These are phyloP conservation scores for Taxidea taxus DNA, from an alignment of 2,113 vertebrate species.

Conservation along the genomic window DNA sequence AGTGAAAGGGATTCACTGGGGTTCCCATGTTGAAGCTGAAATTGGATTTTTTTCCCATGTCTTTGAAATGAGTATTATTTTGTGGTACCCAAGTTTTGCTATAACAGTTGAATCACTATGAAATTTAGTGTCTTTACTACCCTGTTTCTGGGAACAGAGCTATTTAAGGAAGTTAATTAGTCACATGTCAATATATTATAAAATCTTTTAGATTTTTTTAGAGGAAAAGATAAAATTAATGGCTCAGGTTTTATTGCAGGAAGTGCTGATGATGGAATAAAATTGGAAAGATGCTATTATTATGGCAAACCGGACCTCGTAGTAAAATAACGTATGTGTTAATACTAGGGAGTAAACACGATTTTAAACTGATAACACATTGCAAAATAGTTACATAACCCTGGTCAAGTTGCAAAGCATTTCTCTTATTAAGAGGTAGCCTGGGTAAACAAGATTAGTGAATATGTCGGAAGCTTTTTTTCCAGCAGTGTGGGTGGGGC, in stretches of 20 bases:
- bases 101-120: background rate
- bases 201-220: background rate
- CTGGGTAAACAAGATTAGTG: slow-evolving; percentile 34
- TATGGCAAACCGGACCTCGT: background rate
- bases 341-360: background rate
- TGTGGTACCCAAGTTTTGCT: slow-evolving; percentile 32
- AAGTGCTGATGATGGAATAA: background rate
- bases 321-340: background rate
- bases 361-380: background rate
- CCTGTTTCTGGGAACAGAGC: slow-evolving; percentile 15
- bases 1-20: background rate
- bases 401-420: background rate
- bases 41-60: background rate
- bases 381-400: slow-evolving; percentile 47
- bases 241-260: background rate
- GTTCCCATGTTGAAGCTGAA: background rate
- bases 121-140: slow-evolving; percentile 41
- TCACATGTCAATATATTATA: background rate
- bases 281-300: slow-evolving; percentile 7
- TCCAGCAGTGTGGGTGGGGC: slow-evolving; percentile 52
- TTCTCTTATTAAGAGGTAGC: slow-evolving; percentile 26
- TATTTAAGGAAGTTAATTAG: slow-evolving; percentile 44
- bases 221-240: background rate
- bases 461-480: background rate
- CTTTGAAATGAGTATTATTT: slow-evolving; percentile 26